These are phyloP conservation scores for Pyrocephalus nanus DNA, from an alignment of 2,797 vertebrate species.

Conservation along the genomic window DNA sequence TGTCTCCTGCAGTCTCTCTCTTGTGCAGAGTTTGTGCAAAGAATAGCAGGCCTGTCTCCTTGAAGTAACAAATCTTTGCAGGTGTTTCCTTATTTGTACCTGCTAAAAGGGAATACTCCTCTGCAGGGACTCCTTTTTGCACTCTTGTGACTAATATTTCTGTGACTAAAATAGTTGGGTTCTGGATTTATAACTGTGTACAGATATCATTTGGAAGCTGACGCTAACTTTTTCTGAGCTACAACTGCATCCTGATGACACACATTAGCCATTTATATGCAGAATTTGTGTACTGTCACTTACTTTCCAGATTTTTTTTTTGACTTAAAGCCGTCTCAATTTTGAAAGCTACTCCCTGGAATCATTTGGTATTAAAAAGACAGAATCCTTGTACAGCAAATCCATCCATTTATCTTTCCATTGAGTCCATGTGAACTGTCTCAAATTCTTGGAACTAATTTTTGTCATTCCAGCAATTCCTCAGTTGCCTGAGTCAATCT, in stretches of 20 bases:
- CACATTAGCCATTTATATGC: slow-evolving; percentile 57
- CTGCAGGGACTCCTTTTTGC: slow-evolving; percentile 77
- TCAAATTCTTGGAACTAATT: neutral
- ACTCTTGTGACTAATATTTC: slow-evolving; percentile 78
- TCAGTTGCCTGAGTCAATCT: slow-evolving; percentile 38
- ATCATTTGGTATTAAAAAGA: slow-evolving; percentile 15
- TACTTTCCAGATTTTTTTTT: slow-evolving; percentile 37
- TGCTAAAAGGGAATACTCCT: slow-evolving; percentile 74
- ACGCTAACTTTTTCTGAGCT: slow-evolving; percentile 68
- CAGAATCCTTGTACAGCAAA: neutral
- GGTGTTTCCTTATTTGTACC: slow-evolving; percentile 72
- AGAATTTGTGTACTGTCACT: slow-evolving; percentile 49
- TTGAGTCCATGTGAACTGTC: neutral
- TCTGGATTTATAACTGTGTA: slow-evolving; percentile 71
- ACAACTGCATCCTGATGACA: slow-evolving; percentile 64
- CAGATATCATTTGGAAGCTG: slow-evolving; percentile 62
- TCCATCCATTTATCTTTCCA: neutral
- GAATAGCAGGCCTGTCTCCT: slow-evolving; percentile 72
- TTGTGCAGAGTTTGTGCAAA: slow-evolving; percentile 76
- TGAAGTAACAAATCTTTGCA: slow-evolving; percentile 76
- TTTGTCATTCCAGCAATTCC: slow-evolving; percentile 36
- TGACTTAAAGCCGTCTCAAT: slow-evolving; percentile 14
- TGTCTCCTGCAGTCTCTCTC: slow-evolving; percentile 75
- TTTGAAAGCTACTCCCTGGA: slow-evolving; percentile 51
- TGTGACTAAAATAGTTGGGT: slow-evolving; percentile 62